phyloP scores from a whole-genome alignment of 2,888 invertebrate species.

The Argyresthia albistria region DNA sequence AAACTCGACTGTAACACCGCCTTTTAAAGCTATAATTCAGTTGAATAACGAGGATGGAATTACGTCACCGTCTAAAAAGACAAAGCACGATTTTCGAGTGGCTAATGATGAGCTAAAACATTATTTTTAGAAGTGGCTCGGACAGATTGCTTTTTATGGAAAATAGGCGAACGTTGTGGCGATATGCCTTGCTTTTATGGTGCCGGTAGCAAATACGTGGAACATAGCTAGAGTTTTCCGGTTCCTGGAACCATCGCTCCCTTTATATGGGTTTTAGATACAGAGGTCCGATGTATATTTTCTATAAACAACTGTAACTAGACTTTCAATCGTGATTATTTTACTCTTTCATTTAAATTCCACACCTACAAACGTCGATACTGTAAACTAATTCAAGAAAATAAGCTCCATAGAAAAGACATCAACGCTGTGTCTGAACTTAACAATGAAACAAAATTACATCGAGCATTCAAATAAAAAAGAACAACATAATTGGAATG shows the following conservation, averaged over 20 bases:
- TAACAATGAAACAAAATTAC: not conserved
- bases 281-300: too few relatives aligned
- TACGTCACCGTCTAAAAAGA: conserved; percentile 70
- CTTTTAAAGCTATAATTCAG: conserved; percentile 25
- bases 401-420: not conserved
- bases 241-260: too few relatives aligned
- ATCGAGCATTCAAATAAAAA: conserved; percentile 8
- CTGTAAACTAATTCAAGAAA: too few relatives aligned
- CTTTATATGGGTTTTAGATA: too few relatives aligned
- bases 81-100: conserved; percentile 52
- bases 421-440: not conserved
- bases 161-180: conserved; percentile 29
- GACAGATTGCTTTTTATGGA: conserved; percentile 41
- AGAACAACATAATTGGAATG: conserved; percentile 13
- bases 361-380: too few relatives aligned
- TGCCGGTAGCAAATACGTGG: conserved; percentile 34
- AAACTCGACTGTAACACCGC: conserved; percentile 18
- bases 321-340: too few relatives aligned
- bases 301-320: too few relatives aligned
- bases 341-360: too few relatives aligned
- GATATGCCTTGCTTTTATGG: conserved; percentile 50
- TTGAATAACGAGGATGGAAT: conserved; percentile 21
- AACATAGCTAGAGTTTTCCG: too few relatives aligned
- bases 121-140: conserved; percentile 52
- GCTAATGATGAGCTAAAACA: conserved; percentile 65